Conservation (phyloP, 2,888 invertebrate genomes). For the Drosophila vallismaia region DNA sequence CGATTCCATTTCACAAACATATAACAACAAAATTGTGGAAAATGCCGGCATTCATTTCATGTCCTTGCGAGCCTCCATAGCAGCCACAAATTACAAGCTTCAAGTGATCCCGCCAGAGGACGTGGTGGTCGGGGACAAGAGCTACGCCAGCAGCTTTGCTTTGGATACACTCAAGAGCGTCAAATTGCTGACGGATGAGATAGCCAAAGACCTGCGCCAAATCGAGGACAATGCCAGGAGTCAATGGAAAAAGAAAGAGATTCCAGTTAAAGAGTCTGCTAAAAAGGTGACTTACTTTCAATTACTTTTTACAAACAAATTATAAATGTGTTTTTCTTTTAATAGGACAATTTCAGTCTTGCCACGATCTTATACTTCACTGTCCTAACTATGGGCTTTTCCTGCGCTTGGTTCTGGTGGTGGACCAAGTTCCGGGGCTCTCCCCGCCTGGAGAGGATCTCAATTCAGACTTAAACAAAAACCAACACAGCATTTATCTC, state of each 20-base stretch:
- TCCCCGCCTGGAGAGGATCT: slow-evolving; percentile 44
- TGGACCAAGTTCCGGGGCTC: slow-evolving; percentile 49
- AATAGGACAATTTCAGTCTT: slow-evolving; percentile 51
- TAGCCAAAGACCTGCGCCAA: slow-evolving; percentile 36
- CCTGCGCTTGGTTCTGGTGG: slow-evolving; percentile 69
- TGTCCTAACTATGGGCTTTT: slow-evolving; percentile 52
- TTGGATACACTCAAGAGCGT: slow-evolving; percentile 80
- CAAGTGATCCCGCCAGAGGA: slow-evolving; percentile 79
- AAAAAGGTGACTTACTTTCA: slow-evolving; percentile 15
- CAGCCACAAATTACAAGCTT: slow-evolving; percentile 81
- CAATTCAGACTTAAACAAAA: slow-evolving; percentile 46
- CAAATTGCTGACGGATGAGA: slow-evolving; percentile 60
- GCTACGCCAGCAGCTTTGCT: slow-evolving; percentile 82
- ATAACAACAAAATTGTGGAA: slow-evolving; percentile 76
- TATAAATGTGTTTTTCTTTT: slow-evolving; percentile 1
- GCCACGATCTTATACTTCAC: slow-evolving; percentile 47
- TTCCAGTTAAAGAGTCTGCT: not conserved
- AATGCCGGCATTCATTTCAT: slow-evolving; percentile 75
- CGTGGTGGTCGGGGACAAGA: slow-evolving; percentile 81
- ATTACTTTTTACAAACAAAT: not conserved
- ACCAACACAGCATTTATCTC: slow-evolving; percentile 20
- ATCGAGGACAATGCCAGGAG: slow-evolving; percentile 17
- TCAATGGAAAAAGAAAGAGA: slow-evolving; percentile 1
- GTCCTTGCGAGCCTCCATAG: slow-evolving; percentile 76
- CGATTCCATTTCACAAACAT: slow-evolving; percentile 59